These are phyloP conservation scores for Hemaris fuciformis DNA, from an alignment of 2,888 invertebrate species.

Conservation along the genomic window DNA sequence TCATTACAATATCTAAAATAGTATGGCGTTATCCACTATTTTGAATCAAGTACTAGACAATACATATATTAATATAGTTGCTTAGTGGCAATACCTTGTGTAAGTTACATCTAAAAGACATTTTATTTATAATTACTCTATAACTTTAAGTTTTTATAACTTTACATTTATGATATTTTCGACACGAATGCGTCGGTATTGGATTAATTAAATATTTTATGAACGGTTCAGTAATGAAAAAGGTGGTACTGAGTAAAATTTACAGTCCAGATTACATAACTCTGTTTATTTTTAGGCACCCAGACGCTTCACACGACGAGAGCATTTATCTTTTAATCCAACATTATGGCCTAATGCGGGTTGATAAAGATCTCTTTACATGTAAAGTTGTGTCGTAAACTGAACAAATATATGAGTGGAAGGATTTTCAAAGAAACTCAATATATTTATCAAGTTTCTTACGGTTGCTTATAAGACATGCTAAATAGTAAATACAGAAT, in stretches of 20 bases:
- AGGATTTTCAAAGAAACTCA: not conserved
- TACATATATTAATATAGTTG: too few species aligned
- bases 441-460: not conserved
- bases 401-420: not conserved
- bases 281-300: not conserved
- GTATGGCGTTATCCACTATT: too few species aligned
- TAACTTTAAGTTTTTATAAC: not conserved
- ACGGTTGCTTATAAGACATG: not conserved
- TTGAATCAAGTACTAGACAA: too few species aligned
- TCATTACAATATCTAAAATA: too few species aligned
- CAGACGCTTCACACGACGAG: not conserved
- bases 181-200: not conserved
- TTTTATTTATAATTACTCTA: not conserved
- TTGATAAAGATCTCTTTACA: not conserved
- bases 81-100: too few species aligned
- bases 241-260: not conserved
- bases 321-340: not conserved
- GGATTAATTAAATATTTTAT: not conserved
- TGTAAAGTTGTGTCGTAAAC: not conserved
- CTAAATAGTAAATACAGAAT: too few species aligned
- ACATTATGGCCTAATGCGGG: not conserved
- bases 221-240: not conserved
- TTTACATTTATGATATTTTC: not conserved
- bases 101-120: not conserved
- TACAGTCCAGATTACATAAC: not conserved